Evolutionary conservation across 2,113 vertebrate genomes (phyloP).

Genomic region (Sinocyclocheilus maitianheensis): DNA sequence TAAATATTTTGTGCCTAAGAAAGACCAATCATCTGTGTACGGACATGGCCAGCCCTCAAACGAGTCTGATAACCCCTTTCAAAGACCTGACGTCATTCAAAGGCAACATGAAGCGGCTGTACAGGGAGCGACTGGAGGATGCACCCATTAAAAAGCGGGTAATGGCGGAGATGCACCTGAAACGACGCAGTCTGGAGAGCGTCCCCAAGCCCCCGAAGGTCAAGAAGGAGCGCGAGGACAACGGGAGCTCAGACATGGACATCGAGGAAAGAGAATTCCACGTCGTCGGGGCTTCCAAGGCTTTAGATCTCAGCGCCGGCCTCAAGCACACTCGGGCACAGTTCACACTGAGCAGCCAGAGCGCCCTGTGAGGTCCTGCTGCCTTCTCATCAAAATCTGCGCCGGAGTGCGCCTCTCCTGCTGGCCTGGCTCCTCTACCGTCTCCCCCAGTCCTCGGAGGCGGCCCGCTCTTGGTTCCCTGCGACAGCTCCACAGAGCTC

Average conservation of each 20-base stretch:
- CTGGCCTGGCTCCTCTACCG: slow-evolving; percentile 83
- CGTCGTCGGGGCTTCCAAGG: slow-evolving; percentile 75
- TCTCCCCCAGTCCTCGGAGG: slow-evolving; percentile 90
- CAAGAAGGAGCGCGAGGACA: slow-evolving; percentile 90
- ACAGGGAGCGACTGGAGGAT: slow-evolving; percentile 80
- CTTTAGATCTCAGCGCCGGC: slow-evolving; percentile 91
- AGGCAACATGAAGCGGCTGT: slow-evolving; percentile 79
- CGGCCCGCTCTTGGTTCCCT: slow-evolving; percentile 91
- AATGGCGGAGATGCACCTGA: slow-evolving; percentile 86
- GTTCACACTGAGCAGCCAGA: slow-evolving; percentile 97
- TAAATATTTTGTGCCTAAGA: slow-evolving; percentile 38
- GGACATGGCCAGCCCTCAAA: slow-evolving; percentile 86
- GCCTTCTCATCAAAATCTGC: slow-evolving; percentile 93
- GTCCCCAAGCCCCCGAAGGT: slow-evolving; percentile 81
- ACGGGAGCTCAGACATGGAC: slow-evolving; percentile 71
- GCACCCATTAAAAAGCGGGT: slow-evolving; percentile 88
- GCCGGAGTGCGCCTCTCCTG: slow-evolving; percentile 82
- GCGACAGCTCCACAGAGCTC: slow-evolving; percentile 95
- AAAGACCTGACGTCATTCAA: slow-evolving; percentile 78
- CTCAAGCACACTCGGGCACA: slow-evolving; percentile 96
- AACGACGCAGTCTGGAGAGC: slow-evolving; percentile 77
- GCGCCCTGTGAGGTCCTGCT: slow-evolving; percentile 92
- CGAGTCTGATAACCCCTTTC: slow-evolving; percentile 78
- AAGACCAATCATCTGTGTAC: slow-evolving; percentile 54
- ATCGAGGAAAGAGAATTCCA: slow-evolving; percentile 73